These are phyloP conservation scores for Lophius americanus DNA, from an alignment of 2,797 vertebrate genomes.

Conservation along the genomic window DNA sequence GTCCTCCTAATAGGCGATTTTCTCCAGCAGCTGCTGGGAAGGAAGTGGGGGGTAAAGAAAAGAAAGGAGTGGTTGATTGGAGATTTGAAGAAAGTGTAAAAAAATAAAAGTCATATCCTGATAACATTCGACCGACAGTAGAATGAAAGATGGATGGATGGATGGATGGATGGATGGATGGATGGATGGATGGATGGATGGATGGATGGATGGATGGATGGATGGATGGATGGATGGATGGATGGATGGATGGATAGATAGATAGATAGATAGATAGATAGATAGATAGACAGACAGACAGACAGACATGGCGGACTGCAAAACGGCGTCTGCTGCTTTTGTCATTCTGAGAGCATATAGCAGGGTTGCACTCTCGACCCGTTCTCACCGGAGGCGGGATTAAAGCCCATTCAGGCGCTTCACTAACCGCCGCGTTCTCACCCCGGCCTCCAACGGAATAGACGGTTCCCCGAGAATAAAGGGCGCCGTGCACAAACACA, in stretches of 20 bases:
- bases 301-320: slow-evolving; percentile 2
- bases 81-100: slow-evolving; percentile 7
- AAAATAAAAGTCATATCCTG: slow-evolving; percentile 12
- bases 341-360: slow-evolving; percentile 45
- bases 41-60: slow-evolving; percentile 4
- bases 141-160: too few relatives aligned
- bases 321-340: slow-evolving; percentile 35
- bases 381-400: slow-evolving; percentile 37
- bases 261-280: too few relatives aligned
- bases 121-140: slow-evolving; percentile 19
- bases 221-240: too few relatives aligned
- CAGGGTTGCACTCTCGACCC: slow-evolving; percentile 39
- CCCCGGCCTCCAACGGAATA: slow-evolving; percentile 37
- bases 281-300: too few relatives aligned
- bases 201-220: too few relatives aligned
- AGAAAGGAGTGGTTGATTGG: background rate
- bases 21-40: slow-evolving; percentile 30
- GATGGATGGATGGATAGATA: too few relatives aligned
- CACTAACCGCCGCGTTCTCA: slow-evolving; percentile 41
- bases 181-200: too few relatives aligned
- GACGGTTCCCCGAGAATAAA: slow-evolving; percentile 31
- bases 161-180: too few relatives aligned
- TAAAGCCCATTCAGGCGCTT: slow-evolving; percentile 43
- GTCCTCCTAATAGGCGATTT: slow-evolving; percentile 23
- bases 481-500: slow-evolving; percentile 23